phyloP scores from a whole-genome alignment of 2,797 vertebrate species.

The Syngnathus rostellatus region DNA sequence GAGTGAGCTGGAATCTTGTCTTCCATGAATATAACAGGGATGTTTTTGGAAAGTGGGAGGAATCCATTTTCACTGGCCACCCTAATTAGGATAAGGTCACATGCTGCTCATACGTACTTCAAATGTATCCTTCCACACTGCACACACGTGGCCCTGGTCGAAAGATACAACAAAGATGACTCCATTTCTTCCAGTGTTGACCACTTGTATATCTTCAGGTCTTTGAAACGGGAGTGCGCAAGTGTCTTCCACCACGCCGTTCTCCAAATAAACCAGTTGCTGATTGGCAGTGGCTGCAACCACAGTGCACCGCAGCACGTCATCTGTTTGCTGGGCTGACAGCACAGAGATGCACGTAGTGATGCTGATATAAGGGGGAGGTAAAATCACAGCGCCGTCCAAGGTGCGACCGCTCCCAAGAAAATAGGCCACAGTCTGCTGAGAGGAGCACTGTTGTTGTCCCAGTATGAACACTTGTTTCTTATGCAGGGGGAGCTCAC shows the following conservation, averaged over 20 bases:
- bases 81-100: too few species aligned
- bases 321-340: conserved; percentile 43
- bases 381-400: conserved; percentile 66
- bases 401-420: conserved; percentile 64
- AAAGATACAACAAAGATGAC: conserved; percentile 73
- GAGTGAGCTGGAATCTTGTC: background rate
- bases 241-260: conserved; percentile 70
- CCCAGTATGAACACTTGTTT: conserved; percentile 73
- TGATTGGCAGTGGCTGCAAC: conserved; percentile 71
- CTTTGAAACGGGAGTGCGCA: conserved; percentile 78
- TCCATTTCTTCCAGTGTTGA: conserved; percentile 63
- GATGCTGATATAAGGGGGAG: conserved; percentile 74
- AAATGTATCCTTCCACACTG: conserved; percentile 76
- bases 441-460: conserved; percentile 26
- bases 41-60: too few species aligned
- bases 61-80: too few species aligned
- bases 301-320: conserved; percentile 58
- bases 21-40: background rate
- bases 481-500: conserved; percentile 61
- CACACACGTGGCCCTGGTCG: conserved; percentile 68
- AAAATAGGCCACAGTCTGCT: conserved; percentile 61
- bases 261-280: conserved; percentile 81
- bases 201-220: conserved; percentile 66
- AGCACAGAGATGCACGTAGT: conserved; percentile 67
- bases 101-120: conserved; percentile 61